These are phyloP conservation scores for Pteruthius melanotis DNA, from an alignment of 2,113 vertebrate species.

Conservation along the genomic window DNA sequence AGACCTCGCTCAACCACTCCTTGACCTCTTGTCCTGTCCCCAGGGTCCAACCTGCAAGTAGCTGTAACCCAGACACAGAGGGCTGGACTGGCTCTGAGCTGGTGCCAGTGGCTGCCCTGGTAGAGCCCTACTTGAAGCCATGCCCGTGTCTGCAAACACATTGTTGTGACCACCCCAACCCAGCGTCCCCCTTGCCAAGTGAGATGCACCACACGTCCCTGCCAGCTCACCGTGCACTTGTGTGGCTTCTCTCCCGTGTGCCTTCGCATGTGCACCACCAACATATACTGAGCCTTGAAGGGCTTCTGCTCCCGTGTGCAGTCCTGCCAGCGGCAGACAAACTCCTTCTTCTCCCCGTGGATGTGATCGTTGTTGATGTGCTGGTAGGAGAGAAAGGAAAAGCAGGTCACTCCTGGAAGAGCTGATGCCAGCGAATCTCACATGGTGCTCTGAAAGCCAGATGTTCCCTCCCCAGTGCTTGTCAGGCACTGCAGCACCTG, in stretches of 20 bases:
- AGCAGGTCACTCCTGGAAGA: background rate
- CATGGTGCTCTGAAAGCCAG: accelerated
- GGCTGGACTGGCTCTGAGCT: background rate
- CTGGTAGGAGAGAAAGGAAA: conserved; percentile 68
- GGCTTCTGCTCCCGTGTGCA: conserved; percentile 96
- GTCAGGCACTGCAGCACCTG: background rate
- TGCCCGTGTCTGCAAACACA: background rate
- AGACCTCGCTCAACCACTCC: accelerated
- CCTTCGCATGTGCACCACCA: conserved; percentile 96
- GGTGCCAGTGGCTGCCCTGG: background rate
- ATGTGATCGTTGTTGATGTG: conserved; percentile 99
- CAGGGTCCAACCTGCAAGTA: background rate
- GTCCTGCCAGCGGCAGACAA: conserved; percentile 96
- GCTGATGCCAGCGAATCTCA: background rate
- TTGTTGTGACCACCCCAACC: background rate
- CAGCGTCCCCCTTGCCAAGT: background rate
- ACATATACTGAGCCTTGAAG: conserved; percentile 99
- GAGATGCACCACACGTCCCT: background rate
- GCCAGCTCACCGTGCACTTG: conserved; percentile 91
- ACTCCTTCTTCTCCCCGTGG: conserved; percentile 98
- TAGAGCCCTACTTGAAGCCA: background rate
- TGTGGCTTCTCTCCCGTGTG: conserved; percentile 98
- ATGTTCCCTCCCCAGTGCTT: background rate
- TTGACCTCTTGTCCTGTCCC: background rate
- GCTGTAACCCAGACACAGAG: background rate